Base-by-base conservation (phyloP, 2,888 invertebrate species). In the Sacculina carcini region DNA sequence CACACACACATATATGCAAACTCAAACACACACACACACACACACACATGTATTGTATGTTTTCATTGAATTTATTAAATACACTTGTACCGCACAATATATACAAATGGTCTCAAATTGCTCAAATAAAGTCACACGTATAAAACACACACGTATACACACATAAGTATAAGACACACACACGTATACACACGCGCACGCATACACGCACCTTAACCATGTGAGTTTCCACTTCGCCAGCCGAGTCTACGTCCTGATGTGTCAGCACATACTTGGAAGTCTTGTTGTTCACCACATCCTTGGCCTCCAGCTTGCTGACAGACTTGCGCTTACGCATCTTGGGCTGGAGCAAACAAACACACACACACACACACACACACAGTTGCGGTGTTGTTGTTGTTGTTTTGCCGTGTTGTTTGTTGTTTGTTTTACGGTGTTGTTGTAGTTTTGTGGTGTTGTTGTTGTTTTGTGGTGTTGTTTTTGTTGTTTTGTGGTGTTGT, bases 151-250 rank as follows among this genome's bases (percentile, higher is more conserved):
- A n/a, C 10, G 34, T 34, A 32, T 9, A 14, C 12, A n/a, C n/a
- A n/a, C n/a, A n/a, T n/a, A n/a, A n/a, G n/a, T n/a, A n/a, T n/a
- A n/a, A n/a, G n/a, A n/a, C n/a, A n/a, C n/a, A n/a, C n/a, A n/a
- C n/a, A n/a, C n/a, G n/a, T n/a, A n/a, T n/a, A n/a, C n/a, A n/a
- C n/a, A n/a, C n/a, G n/a, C n/a, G n/a, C n/a, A n/a, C 7, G 26
- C 5, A 6, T 14, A 36, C 31, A 39, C 52, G 56, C 60, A 77
- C 78, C 72, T 90, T 96, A 63, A 83, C 86, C 16, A 92, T 63
- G 60, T 83, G 83, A 0, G 94, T 96, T 65, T 89, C 87, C 3
- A 96, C 68, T 61, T 89, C 89, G 0, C 96, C 96, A 59, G 82
- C 83, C 0, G 80, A 78, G 63, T 90, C 90, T 51, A 83, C 78